phyloP scores from a whole-genome alignment of 2,113 vertebrate genomes.

The Axis porcinus region DNA sequence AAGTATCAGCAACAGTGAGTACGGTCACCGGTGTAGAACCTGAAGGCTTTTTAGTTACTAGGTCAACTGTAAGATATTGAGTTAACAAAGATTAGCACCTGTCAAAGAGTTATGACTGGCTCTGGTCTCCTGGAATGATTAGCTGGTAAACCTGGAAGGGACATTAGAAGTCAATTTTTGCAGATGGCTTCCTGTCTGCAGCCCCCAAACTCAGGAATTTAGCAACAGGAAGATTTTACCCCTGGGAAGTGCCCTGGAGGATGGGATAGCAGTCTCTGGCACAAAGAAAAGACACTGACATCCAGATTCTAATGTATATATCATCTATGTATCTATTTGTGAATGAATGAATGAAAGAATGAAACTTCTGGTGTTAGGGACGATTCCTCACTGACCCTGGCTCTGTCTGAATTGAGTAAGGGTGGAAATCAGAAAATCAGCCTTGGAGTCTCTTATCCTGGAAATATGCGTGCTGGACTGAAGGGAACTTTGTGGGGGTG shows the following conservation, averaged over 20 bases:
- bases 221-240: conserved; percentile 28
- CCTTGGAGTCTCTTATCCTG: background rate
- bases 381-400: background rate
- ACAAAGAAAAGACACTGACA: background rate
- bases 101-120: background rate
- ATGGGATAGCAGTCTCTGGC: background rate
- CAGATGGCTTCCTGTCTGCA: conserved; percentile 28
- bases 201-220: conserved; percentile 3
- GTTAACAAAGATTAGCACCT: background rate
- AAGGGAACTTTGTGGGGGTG: background rate
- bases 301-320: background rate
- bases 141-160: conserved; percentile 28
- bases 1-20: background rate
- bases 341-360: background rate
- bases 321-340: background rate
- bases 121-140: background rate
- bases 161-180: conserved; percentile 22
- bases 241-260: background rate
- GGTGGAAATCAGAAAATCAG: background rate
- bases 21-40: background rate
- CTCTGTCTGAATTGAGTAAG: background rate
- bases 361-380: background rate
- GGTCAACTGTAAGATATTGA: background rate
- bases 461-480: background rate
- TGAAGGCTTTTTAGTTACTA: background rate